These are phyloP conservation scores for Umimayanthus chanpuru DNA, from an alignment of 92 coral and sea anemone genomes.

Conservation along the genomic window DNA sequence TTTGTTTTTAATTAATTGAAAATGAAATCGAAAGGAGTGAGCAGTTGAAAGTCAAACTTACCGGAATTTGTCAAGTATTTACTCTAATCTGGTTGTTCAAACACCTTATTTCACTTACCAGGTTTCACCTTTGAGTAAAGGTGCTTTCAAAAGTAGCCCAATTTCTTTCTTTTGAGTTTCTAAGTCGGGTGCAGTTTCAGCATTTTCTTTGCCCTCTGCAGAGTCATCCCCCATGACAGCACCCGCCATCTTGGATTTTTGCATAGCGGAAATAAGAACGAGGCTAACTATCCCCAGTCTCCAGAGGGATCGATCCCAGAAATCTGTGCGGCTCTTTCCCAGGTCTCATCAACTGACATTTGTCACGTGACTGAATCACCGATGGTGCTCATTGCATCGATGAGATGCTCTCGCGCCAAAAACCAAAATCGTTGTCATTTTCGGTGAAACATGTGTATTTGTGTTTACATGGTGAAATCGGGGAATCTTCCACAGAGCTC, in stretches of 20 bases:
- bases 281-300: slow-evolving; percentile 16
- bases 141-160: slow-evolving; percentile 53
- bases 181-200: slow-evolving; percentile 54
- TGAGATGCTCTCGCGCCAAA: slow-evolving; percentile 55
- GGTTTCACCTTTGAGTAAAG: slow-evolving; percentile 86
- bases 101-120: slow-evolving; percentile 68
- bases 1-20: too few relatives aligned
- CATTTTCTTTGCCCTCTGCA: slow-evolving; percentile 51
- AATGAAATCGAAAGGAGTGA: not conserved
- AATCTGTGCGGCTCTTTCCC: slow-evolving; percentile 34
- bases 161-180: slow-evolving; percentile 79
- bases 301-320: slow-evolving; percentile 10
- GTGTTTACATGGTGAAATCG: slow-evolving; percentile 65
- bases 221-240: slow-evolving; percentile 55
- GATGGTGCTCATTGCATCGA: slow-evolving; percentile 36
- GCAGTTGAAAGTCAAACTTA: not conserved
- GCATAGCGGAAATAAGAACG: not conserved
- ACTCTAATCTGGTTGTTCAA: not conserved
- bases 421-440: slow-evolving; percentile 43
- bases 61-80: slow-evolving; percentile 52
- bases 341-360: slow-evolving; percentile 12
- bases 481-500: slow-evolving; percentile 33
- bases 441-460: slow-evolving; percentile 34
- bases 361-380: slow-evolving; percentile 35
- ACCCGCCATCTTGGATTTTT: slow-evolving; percentile 69